Percentiles rank a stretch among this genome's conserved stretches.
Evolutionary conservation across 1,140 invertebrate genomes (phyloP).

Genomic region (Rhyacophila brunnea): DNA sequence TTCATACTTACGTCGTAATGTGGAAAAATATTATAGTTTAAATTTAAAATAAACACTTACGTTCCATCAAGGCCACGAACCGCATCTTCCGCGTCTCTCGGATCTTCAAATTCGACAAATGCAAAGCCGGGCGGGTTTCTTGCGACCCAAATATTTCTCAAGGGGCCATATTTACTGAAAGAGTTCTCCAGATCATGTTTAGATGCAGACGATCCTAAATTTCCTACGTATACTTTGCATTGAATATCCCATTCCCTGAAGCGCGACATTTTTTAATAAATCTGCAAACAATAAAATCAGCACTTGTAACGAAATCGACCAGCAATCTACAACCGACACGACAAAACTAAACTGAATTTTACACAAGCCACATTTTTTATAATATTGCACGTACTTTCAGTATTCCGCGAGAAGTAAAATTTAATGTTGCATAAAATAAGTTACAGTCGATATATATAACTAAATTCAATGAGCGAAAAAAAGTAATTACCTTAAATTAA

Average conservation of each 20-base stretch:
- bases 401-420: too few species aligned
- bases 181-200: constrained; percentile 90
- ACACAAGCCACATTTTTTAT: too few species aligned
- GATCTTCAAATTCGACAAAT: constrained; percentile 98
- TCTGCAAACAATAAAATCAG: background rate
- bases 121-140: constrained; percentile 93
- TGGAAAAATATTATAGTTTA: background rate
- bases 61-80: constrained; percentile 91
- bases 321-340: background rate
- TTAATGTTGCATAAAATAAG: too few species aligned
- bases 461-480: too few species aligned
- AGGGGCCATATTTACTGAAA: constrained; percentile 91
- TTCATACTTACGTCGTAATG: too few species aligned
- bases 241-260: constrained; percentile 91
- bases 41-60: constrained; percentile 58
- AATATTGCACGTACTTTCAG: too few species aligned
- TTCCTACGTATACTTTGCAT: constrained; percentile 98
- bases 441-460: too few species aligned
- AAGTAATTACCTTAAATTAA: too few species aligned
- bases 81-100: constrained; percentile 95
- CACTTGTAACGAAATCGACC: too few species aligned
- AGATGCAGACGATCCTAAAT: constrained; percentile 86
- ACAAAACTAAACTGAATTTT: too few species aligned
- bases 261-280: constrained; percentile 59
- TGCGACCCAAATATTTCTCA: constrained; percentile 97